These are phyloP conservation scores for Spheniscus humboldti DNA, from an alignment of 2,797 vertebrate genomes.

Conservation along the genomic window DNA sequence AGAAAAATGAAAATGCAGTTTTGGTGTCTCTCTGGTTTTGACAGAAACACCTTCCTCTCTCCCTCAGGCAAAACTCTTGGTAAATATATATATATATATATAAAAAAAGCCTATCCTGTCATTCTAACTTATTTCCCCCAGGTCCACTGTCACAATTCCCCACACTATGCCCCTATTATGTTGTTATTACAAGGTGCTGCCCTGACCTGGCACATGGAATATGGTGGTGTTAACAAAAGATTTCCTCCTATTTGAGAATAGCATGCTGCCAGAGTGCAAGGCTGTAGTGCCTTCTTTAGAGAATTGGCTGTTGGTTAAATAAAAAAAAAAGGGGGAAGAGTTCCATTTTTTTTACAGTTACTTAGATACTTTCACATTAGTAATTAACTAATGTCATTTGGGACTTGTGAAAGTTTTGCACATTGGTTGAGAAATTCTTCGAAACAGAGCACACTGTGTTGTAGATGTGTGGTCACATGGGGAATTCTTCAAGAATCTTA, in stretches of 20 bases:
- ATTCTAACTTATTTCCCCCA: neutral
- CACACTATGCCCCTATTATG: neutral
- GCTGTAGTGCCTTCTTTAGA: neutral
- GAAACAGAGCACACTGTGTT: neutral
- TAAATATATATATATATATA: neutral
- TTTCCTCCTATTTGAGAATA: neutral
- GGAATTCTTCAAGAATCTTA: neutral
- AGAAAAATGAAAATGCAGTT: conserved; percentile 20
- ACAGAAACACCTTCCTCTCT: neutral
- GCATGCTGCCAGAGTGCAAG: neutral
- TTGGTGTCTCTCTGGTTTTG: conserved; percentile 4
- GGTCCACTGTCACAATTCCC: neutral
- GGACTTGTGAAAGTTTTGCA: neutral
- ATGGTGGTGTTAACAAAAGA: neutral
- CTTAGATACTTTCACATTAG: neutral
- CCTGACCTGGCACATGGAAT: neutral
- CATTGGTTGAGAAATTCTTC: neutral
- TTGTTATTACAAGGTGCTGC: neutral
- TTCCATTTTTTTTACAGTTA: neutral
- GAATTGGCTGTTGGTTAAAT: neutral
- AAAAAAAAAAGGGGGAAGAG: too few species aligned
- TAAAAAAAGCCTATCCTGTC: neutral
- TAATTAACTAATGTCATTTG: neutral
- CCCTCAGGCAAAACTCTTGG: neutral
- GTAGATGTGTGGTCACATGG: neutral